A percentile compares a stretch with the other conserved stretches of the same genome.
Conservation (phyloP, 2,113 vertebrate species). For the Sula dactylatra region DNA sequence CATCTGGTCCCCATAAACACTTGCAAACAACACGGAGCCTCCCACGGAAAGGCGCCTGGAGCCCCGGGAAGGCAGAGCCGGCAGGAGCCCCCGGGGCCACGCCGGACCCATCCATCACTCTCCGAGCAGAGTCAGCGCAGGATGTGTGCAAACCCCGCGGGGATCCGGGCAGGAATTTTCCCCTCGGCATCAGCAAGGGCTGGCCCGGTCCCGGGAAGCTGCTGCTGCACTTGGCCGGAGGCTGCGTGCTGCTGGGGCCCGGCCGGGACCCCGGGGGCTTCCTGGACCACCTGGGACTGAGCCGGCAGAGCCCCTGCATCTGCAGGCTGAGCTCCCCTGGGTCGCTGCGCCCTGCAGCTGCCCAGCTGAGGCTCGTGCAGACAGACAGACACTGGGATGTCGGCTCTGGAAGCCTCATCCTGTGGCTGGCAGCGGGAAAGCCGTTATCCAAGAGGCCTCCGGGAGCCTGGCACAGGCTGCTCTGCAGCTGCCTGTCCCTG, state of each 20-base stretch:
- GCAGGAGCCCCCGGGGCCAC: background rate
- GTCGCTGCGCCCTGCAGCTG: background rate
- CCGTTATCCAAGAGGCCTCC: background rate
- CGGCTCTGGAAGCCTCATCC: background rate
- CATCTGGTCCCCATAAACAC: conserved; percentile 46
- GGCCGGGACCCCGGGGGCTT: background rate
- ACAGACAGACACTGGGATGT: background rate
- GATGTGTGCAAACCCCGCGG: fast-evolving
- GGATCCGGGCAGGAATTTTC: background rate
- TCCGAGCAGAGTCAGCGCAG: background rate
- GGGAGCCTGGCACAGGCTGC: background rate
- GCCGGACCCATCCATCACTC: background rate
- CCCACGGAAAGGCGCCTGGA: background rate
- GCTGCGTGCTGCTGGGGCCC: background rate
- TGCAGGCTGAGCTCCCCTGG: background rate
- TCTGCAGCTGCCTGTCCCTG: background rate
- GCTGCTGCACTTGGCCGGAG: background rate
- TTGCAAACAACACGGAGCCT: background rate
- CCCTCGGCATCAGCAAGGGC: background rate
- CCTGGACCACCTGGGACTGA: too few species aligned
- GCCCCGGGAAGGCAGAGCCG: background rate
- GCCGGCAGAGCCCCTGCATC: background rate
- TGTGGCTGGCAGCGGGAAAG: background rate
- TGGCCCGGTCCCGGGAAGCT: fast-evolving
- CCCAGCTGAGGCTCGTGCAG: background rate